Conservation (phyloP, 1,140 invertebrate genomes). For the Phortica variegata region DNA sequence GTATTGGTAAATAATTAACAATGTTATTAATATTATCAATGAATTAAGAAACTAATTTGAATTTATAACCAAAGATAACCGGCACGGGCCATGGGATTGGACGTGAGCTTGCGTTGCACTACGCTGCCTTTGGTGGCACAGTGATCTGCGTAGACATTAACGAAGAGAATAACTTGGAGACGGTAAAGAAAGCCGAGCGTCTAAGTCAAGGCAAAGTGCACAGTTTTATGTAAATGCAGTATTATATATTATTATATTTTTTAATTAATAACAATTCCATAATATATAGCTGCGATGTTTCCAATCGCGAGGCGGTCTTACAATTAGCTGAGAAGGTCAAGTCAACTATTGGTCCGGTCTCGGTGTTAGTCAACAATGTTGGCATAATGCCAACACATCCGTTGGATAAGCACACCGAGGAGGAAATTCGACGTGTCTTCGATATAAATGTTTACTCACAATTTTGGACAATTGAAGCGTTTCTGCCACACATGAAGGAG, state of each 20-base stretch:
- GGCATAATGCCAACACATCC: slow-evolving; percentile 72
- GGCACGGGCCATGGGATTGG: slow-evolving; percentile 91
- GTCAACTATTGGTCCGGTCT: slow-evolving; percentile 66
- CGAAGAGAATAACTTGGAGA: slow-evolving; percentile 67
- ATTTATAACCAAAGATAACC: slow-evolving; percentile 67
- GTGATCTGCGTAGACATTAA: slow-evolving; percentile 90
- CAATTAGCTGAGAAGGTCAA: slow-evolving; percentile 62
- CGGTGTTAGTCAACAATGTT: slow-evolving; percentile 75
- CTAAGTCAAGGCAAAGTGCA: slow-evolving; percentile 58
- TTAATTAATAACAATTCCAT: background rate
- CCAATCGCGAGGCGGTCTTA: slow-evolving; percentile 63
- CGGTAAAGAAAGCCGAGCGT: slow-evolving; percentile 63
- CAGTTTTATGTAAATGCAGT: slow-evolving; percentile 60
- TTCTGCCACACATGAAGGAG: slow-evolving; percentile 74
- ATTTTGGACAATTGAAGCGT: slow-evolving; percentile 76
- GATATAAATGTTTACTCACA: slow-evolving; percentile 74
- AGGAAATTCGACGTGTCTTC: slow-evolving; percentile 66
- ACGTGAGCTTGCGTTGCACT: slow-evolving; percentile 76
- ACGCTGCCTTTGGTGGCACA: slow-evolving; percentile 73
- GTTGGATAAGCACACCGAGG: slow-evolving; percentile 62
- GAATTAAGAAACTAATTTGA: background rate
- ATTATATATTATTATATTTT: background rate
- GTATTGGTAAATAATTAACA: slow-evolving; percentile 61
- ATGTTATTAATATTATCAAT: background rate
- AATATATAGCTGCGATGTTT: slow-evolving; percentile 69